phyloP scores from a whole-genome alignment of 2,113 vertebrate genomes.

The Mesembrinibis cayennensis region DNA sequence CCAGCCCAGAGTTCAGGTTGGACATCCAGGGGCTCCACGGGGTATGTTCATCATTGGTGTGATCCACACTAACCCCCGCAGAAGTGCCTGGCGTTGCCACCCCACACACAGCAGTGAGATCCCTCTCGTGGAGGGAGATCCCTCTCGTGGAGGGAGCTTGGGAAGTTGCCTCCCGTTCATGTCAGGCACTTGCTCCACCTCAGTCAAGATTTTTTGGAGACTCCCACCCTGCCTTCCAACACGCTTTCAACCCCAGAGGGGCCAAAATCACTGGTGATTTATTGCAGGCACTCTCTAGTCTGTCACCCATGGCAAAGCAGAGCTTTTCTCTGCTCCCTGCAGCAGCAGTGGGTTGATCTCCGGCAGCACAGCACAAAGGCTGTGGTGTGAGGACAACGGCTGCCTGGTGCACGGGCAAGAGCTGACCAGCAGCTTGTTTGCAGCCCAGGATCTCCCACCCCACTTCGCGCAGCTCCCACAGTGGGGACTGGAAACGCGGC shows the following conservation, averaged over 20 bases:
- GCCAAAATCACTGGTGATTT: neutral
- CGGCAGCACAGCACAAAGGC: neutral
- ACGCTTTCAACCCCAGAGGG: rapidly evolving
- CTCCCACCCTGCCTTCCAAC: neutral
- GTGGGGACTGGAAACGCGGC: rapidly evolving
- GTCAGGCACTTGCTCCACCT: neutral
- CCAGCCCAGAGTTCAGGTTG: neutral
- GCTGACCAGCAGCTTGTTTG: rapidly evolving
- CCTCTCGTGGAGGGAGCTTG: neutral
- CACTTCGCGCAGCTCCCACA: neutral
- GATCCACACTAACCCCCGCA: neutral
- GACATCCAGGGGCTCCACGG: neutral
- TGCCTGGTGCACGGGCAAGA: neutral
- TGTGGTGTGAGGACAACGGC: neutral
- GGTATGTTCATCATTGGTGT: neutral
- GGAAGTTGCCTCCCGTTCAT: neutral
- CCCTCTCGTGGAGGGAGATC: neutral
- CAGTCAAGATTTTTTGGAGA: neutral
- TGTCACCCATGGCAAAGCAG: neutral
- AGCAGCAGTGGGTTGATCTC: neutral
- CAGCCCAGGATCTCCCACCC: neutral
- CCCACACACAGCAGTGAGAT: rapidly evolving
- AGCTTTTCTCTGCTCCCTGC: neutral
- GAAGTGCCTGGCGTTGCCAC: neutral
- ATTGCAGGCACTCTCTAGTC: neutral